phyloP scores from a whole-genome alignment of 2,113 vertebrate species.

The Peucedramus taeniatus region DNA sequence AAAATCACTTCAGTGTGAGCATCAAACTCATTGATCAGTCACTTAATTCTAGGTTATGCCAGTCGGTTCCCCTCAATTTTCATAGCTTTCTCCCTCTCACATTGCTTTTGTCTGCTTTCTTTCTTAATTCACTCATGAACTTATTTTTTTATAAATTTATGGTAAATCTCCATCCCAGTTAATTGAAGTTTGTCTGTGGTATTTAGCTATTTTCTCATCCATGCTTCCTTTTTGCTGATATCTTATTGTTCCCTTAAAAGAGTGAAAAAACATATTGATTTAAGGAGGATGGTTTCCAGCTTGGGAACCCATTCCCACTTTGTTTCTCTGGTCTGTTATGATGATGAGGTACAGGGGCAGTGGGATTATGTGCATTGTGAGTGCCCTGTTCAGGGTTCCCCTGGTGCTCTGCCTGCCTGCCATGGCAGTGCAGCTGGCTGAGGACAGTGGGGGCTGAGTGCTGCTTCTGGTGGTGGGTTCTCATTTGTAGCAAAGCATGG shows the following conservation, averaged over 20 bases:
- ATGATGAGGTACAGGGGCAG: not conserved
- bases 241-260: not conserved
- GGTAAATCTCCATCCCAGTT: not conserved
- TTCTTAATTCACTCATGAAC: not conserved
- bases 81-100: not conserved
- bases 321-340: not conserved
- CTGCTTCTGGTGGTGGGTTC: not conserved
- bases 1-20: not conserved
- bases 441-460: accelerated
- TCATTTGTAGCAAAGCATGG: not conserved
- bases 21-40: not conserved
- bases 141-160: not conserved
- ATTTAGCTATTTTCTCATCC: not conserved
- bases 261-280: not conserved
- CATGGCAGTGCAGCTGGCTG: not conserved
- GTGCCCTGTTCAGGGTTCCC: not conserved
- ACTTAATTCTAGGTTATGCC: not conserved
- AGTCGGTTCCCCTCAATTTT: not conserved
- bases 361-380: accelerated
- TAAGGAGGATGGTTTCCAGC: not conserved
- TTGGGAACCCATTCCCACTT: not conserved
- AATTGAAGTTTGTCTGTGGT: not conserved
- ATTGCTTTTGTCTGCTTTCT: not conserved
- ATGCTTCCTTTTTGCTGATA: not conserved
- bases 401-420: not conserved